Base-by-base conservation (phyloP, 37 sponge, comb jelly and placozoan genomes). In the Geodia barretti region DNA sequence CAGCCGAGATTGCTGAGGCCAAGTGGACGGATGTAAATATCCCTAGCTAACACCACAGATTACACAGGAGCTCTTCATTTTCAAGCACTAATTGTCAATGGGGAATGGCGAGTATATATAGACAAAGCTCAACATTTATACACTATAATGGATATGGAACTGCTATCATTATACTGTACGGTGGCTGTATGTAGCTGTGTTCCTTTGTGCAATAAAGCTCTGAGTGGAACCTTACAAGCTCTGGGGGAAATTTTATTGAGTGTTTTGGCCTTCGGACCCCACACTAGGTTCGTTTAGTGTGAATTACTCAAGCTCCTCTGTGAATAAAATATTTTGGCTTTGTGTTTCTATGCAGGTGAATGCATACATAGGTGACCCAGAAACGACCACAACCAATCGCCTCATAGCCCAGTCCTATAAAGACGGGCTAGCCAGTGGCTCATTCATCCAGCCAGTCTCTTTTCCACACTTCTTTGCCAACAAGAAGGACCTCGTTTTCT, bases 11-110 rank as follows among this genome's bases (percentile, higher is more conserved):
- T 37, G 64, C 89, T 60, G 92, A 68, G 54, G 92, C 84, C 42
- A 88, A 79, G 34, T 95, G 95, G 95, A 95, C 92, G 74, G 78
- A 86, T 82, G 93, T 93, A 62, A 79, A 85, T 72, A n/a, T 26
- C 14, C 54, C 7, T 47, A n/a, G n/a, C n/a, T n/a, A n/a, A n/a
- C n/a, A n/a, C n/a, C n/a, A n/a, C n/a, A n/a, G n/a, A n/a, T n/a
- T n/a, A n/a, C n/a, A n/a, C n/a, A n/a, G n/a, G n/a, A n/a, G n/a
- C n/a, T n/a, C n/a, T n/a, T n/a, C n/a, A n/a, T n/a, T n/a, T n/a
- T n/a, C n/a, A n/a, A n/a, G n/a, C n/a, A n/a, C n/a, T n/a, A n/a
- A n/a, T n/a, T n/a, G n/a, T n/a, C n/a, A n/a, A n/a, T n/a, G n/a
- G n/a, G n/a, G n/a, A n/a, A n/a, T n/a, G n/a, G n/a, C n/a, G n/a